These are phyloP conservation scores for Tetrapedia diversipes DNA, from an alignment of 2,888 invertebrate genomes.

Conservation along the genomic window DNA sequence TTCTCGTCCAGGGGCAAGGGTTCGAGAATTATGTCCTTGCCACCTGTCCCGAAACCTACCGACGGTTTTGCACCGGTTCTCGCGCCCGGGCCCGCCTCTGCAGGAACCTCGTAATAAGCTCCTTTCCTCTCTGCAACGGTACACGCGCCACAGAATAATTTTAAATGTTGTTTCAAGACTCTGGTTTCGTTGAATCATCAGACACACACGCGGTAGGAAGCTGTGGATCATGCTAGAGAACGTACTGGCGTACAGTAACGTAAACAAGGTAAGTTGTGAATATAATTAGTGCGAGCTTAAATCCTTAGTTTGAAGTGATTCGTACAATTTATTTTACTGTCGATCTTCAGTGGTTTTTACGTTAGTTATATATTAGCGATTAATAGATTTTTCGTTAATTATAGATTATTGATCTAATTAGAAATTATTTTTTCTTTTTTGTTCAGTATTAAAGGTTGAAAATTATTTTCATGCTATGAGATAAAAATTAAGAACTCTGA, in stretches of 20 bases:
- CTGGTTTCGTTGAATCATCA: not conserved
- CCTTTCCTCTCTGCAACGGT: conserved; percentile 84
- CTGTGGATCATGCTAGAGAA: conserved; percentile 23
- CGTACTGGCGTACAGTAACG: too few species aligned
- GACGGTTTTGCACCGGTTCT: conserved; percentile 70
- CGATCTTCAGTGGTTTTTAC: too few species aligned
- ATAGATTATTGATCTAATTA: too few species aligned
- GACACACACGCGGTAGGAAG: conserved; percentile 16
- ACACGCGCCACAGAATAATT: conserved; percentile 25
- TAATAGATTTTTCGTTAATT: too few species aligned
- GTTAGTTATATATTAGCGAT: too few species aligned
- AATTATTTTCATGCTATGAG: too few species aligned
- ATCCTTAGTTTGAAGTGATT: not conserved
- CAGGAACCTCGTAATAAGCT: conserved; percentile 82
- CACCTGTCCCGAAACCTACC: conserved; percentile 67
- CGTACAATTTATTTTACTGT: too few species aligned
- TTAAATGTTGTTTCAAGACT: conserved; percentile 27
- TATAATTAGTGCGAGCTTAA: conserved; percentile 2
- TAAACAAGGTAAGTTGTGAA: not conserved
- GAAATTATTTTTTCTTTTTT: too few species aligned
- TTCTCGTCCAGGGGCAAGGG: conserved; percentile 79
- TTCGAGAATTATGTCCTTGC: conserved; percentile 69
- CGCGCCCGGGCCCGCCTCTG: conserved; percentile 80
- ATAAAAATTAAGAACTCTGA: too few species aligned
- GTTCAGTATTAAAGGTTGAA: too few species aligned